A percentile compares a stretch with the other conserved stretches of the same genome.
Evolutionary conservation across 2,113 vertebrate genomes (phyloP).

Genomic region (Verasper variegatus): DNA sequence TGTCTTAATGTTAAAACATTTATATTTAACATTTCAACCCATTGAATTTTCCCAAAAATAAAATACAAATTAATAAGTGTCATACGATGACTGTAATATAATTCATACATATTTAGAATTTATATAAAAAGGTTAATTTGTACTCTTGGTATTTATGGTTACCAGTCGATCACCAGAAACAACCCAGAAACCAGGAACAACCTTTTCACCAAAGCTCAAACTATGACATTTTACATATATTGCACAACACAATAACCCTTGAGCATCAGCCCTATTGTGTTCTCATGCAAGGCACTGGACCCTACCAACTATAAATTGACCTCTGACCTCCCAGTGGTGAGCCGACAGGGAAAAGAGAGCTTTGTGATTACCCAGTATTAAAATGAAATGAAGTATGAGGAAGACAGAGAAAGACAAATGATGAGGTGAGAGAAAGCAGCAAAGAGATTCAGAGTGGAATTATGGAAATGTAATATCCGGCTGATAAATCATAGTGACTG

Average conservation of each 20-base stretch:
- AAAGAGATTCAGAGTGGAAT: constrained; percentile 23
- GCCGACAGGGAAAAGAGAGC: neutral
- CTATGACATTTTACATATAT: neutral
- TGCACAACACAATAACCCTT: neutral
- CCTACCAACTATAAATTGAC: neutral
- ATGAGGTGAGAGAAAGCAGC: neutral
- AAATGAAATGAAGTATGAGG: neutral
- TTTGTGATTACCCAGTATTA: neutral
- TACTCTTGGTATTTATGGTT: too few species aligned
- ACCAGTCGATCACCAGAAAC: too few species aligned
- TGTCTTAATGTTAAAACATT: too few species aligned
- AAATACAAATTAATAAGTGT: too few species aligned
- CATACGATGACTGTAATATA: too few species aligned
- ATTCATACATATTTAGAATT: too few species aligned
- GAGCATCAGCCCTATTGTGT: neutral
- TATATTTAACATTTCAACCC: too few species aligned
- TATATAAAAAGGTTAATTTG: too few species aligned
- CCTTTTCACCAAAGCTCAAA: too few species aligned
- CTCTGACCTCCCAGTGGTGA: constrained; percentile 19
- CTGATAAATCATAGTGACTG: constrained; percentile 72
- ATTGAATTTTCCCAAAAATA: too few species aligned
- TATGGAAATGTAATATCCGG: constrained; percentile 74
- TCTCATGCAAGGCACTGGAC: neutral
- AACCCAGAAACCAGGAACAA: too few species aligned
- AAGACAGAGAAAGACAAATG: constrained; percentile 6